Evolutionary conservation across 2,797 vertebrate species (phyloP).

Genomic region (Morelia viridis): DNA sequence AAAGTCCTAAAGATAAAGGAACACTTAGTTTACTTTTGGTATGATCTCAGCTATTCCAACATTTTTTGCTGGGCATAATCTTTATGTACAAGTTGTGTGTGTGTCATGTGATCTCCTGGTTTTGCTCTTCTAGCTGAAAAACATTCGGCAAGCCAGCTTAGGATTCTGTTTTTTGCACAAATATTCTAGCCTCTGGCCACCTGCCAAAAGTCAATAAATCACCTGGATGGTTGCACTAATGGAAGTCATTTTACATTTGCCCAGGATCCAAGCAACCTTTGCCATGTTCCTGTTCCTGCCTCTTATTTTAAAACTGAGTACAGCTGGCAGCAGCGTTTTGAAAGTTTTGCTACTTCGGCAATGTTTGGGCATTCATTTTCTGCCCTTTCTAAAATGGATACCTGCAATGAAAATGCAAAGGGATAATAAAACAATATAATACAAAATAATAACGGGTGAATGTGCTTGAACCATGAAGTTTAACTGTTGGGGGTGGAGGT

Average conservation of each 20-base stretch:
- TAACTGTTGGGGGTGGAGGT: conserved; percentile 9
- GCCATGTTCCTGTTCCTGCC: neutral
- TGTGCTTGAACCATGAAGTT: neutral
- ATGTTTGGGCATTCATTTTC: neutral
- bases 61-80: neutral
- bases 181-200: neutral
- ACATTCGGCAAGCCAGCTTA: neutral
- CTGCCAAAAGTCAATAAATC: neutral
- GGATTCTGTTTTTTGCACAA: neutral
- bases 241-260: neutral
- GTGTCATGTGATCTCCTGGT: neutral
- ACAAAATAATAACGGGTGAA: conserved; percentile 22
- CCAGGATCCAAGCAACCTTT: neutral
- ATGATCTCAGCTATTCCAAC: neutral
- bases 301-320: conserved; percentile 8
- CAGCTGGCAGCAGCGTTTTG: neutral
- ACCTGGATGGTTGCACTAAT: neutral
- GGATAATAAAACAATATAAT: conserved; percentile 4
- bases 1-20: neutral
- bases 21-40: neutral
- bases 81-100: neutral
- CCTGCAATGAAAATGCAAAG: conserved; percentile 35
- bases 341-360: conserved; percentile 21
- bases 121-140: neutral
- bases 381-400: conserved; percentile 24